Percentiles rank a stretch among this genome's conserved stretches.
Conservation (phyloP, 2,113 vertebrate genomes). For the Neogale vison region DNA sequence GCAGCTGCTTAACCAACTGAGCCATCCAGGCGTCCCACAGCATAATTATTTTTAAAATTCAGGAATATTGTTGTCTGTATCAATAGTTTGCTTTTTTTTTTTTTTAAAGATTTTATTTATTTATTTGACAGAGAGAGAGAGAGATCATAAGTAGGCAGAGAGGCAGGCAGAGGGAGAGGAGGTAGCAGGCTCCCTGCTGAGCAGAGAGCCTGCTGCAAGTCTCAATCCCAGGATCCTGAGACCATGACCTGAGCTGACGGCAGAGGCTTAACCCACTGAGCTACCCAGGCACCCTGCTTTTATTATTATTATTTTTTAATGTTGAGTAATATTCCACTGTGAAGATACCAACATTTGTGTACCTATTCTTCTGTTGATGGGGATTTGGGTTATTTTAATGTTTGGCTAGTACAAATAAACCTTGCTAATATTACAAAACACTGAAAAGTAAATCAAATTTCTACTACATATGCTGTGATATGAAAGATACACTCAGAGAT, state of each 20-base stretch:
- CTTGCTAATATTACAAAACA: not conserved
- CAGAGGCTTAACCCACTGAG: no score
- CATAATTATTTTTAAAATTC: not conserved
- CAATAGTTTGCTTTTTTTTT: not conserved
- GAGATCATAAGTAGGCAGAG: no score
- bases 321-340: not conserved
- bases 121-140: no score
- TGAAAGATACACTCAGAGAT: not conserved
- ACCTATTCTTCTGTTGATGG: not conserved
- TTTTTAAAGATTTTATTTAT: no score
- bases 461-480: not conserved
- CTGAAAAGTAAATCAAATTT: not conserved
- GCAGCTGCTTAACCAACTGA: no score
- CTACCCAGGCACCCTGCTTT: no score
- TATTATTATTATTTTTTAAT: not conserved
- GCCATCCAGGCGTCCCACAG: no score
- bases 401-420: not conserved
- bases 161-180: no score
- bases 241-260: no score
- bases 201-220: no score
- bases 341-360: not conserved
- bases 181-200: no score
- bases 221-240: no score
- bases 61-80: not conserved
- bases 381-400: not conserved